Evolutionary conservation across 2,113 vertebrate genomes (phyloP).

Genomic region (Dendrocopos noguchii): DNA sequence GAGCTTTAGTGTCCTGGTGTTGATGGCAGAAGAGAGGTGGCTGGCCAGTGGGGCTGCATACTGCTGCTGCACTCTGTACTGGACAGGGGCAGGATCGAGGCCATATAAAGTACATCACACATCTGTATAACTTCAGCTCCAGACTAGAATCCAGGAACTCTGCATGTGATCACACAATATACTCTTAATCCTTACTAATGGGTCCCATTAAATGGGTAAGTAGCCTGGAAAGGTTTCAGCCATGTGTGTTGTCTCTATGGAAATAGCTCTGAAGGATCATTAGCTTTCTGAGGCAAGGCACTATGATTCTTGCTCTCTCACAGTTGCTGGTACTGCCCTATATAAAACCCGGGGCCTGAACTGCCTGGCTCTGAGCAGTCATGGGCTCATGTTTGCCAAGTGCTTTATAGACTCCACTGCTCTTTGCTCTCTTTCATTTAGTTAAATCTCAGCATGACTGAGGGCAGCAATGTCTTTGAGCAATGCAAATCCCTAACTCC

Average conservation of each 20-base stretch:
- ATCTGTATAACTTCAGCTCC: background rate
- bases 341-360: background rate
- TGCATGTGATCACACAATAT: background rate
- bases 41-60: background rate
- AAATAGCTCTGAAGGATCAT: background rate
- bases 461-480: background rate
- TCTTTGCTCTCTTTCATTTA: background rate
- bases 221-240: background rate
- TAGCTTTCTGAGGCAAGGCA: background rate
- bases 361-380: background rate
- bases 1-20: background rate
- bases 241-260: background rate
- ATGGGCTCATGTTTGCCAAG: background rate
- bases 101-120: background rate
- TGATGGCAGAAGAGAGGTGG: background rate
- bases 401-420: background rate
- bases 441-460: background rate
- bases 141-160: background rate
- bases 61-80: background rate
- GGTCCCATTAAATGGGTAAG: background rate
- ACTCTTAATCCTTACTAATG: constrained; percentile 8
- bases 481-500: background rate
- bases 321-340: background rate
- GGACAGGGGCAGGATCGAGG: background rate
- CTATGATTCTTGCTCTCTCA: background rate